Evolutionary conservation across 2,888 invertebrate genomes (phyloP).

Genomic region (Phragmatobia fuliginosa): DNA sequence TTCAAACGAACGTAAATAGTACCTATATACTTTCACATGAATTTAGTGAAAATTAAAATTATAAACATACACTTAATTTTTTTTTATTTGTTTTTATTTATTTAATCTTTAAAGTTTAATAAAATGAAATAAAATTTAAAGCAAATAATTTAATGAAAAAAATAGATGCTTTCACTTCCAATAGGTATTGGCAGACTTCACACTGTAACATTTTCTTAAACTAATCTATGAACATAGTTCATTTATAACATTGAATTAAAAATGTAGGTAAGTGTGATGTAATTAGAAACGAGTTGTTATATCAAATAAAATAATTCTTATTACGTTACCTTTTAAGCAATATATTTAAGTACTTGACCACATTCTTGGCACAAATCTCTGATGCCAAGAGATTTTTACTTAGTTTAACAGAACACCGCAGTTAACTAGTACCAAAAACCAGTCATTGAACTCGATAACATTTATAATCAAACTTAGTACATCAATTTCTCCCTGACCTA

Average conservation of each 20-base stretch:
- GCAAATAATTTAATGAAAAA: no score
- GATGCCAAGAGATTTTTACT: background rate
- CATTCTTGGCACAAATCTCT: background rate
- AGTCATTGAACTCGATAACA: background rate
- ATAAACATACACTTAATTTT: no score
- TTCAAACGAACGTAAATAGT: no score
- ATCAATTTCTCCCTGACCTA: background rate
- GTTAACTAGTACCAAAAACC: background rate
- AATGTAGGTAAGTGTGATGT: background rate
- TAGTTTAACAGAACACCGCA: background rate
- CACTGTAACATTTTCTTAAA: background rate
- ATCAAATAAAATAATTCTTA: background rate
- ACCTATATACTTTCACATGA: no score
- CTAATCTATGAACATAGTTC: background rate
- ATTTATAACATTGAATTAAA: background rate
- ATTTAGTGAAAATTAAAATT: no score
- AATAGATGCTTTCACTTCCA: background rate
- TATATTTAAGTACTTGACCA: background rate
- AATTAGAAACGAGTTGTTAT: background rate
- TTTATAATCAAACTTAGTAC: background rate
- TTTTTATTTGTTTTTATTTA: no score
- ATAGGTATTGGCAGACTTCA: slow-evolving; percentile 30
- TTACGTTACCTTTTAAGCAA: background rate
- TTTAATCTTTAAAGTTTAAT: no score
- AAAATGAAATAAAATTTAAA: no score